phyloP scores from a whole-genome alignment of 1,140 invertebrate species.

The Aphis gossypii region DNA sequence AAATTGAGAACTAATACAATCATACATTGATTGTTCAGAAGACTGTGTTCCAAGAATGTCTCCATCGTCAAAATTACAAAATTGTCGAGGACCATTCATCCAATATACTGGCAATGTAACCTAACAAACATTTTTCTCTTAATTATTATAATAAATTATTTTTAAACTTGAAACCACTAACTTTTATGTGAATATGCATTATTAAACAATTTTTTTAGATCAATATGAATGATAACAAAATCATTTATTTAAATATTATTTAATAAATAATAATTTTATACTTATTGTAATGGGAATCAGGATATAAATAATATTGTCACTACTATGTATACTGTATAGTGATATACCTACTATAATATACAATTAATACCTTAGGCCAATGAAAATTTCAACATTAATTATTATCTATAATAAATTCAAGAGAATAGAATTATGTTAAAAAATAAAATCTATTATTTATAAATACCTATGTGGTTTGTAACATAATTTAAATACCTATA shows the following conservation, averaged over 20 bases:
- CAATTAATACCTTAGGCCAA: no score
- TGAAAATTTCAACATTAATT: no score
- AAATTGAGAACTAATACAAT: background rate
- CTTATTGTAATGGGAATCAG: no score
- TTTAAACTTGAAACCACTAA: background rate
- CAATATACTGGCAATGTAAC: conserved; percentile 35
- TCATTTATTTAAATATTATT: background rate
- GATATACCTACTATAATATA: no score
- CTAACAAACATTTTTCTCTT: background rate
- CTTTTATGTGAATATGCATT: background rate
- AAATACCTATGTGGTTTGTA: no score
- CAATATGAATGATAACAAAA: background rate
- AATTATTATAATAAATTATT: background rate
- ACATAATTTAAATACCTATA: no score
- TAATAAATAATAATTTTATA: background rate
- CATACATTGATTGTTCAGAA: background rate
- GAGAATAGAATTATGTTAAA: no score
- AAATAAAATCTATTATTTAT: no score
- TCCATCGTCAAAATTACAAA: conserved; percentile 20
- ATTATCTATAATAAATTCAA: no score
- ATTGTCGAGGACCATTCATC: conserved; percentile 27
- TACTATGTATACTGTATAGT: no score
- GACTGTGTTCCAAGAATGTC: background rate
- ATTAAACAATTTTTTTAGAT: background rate
- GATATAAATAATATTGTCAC: no score